Evolutionary conservation across 64 coral and sea anemone genomes (phyloP), one percentile per base, ranked within the genome.

Genomic region (Actinia tenebrosa): DNA sequence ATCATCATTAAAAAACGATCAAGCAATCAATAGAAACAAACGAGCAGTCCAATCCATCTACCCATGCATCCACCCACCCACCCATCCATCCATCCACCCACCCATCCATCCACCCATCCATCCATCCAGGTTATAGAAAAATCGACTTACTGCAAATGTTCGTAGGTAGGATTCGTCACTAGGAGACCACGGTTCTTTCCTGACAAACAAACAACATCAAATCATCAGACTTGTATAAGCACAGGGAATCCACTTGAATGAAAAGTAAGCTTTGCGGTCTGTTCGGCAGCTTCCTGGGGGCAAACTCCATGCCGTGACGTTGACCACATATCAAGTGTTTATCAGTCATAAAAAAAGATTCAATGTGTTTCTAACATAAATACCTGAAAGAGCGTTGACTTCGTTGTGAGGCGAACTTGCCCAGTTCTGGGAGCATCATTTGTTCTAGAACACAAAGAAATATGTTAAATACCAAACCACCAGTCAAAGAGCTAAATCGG

Each of bases 151-250:
- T 45, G 91, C 88, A 79, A 96, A 95, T 45, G 85, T 69, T 52
- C 52, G 79, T 53, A 92, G 80, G 69, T 95, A 95, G 50, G 80
- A 56, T 79, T 95, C 90, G 45, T 95, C 94, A 2, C 84, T 80
- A 16, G 90, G 87, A 27, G 94, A 92, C 94, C 94, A 95, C 19
- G 92, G 72, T 53, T 95, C 94, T 64, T 95, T 95, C 85, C 94
- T 95, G 87, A n/a, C 16, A 59, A 89, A 80, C 45, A 23, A 44
- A 83, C 83, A 72, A 22, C 2, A 72, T 27, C 10, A 72, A 66
- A 37, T 1, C 20, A 27, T 20, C 1, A 72, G 13, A 66, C 30
- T 37, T 37, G 30, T 37, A 37, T 37, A 37, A 37, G 30, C 30
- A 37, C 30, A 37, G 30, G 30, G 30, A 37, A 37, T 37, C 30